Evolutionary conservation across 2,888 invertebrate species (phyloP), one percentile per base, ranked within the genome.

Genomic region (Celastrina argiolus): DNA sequence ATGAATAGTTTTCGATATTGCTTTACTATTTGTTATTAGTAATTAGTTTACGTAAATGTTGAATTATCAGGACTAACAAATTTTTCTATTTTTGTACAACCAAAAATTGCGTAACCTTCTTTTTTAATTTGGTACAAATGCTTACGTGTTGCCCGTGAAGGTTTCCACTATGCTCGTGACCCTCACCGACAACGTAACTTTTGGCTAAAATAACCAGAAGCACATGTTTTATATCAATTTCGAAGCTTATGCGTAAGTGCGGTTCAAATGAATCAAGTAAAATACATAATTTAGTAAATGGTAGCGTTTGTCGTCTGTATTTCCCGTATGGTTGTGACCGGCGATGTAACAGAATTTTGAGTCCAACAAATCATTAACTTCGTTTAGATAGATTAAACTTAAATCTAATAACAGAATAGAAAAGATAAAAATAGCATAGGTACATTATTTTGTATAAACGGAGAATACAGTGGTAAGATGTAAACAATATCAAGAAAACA

Each of bases 141-240:
- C 91, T 88, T 90, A 91, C 91, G 91, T 91, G 91, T 90, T 88
- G 87, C 78, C 80, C 78, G 81, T 86, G 87, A 88, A 88, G 88
- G 86, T 88, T 87, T 86, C 78, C 78, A 81, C 82, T 82, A 78
- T 81, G 83, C 84, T 88, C 83, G 85, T 88, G 89, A 88, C 88
- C 88, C 85, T 86, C 85, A 76, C 77, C 76, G 78, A 74, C 73
- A 73, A 74, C 78, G 72, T 74, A 75, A 69, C 73, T 73, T 78
- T 76, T 72, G 73, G 72, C 77, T 72, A 71, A 73, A 76, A 79
- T 78, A 79, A 75, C 75, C 73, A 70, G 69, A 71, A 77, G 76
- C 80, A 81, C 80, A 80, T 84, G 80, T 75, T 75, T 73, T 67
- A 69, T 66, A 73, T 69, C 70, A 68, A 63, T 72, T 73, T 65